Base-by-base conservation (phyloP, 2,797 vertebrate species). In the Pyrrhura leucotis region DNA sequence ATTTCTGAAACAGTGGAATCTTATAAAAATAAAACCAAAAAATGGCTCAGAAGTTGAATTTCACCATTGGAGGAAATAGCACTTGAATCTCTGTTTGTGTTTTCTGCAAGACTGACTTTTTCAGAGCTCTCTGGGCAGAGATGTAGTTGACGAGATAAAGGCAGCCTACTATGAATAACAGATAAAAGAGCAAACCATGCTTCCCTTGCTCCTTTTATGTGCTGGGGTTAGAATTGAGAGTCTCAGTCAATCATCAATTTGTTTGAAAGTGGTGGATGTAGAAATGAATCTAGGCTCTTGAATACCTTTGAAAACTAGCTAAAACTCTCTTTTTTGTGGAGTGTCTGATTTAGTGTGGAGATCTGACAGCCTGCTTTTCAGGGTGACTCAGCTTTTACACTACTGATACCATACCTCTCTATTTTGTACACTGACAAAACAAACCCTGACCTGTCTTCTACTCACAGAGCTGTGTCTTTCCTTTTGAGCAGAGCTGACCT, bases 1-100 rank as follows among this genome's bases (percentile, higher is more conserved):
- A 86, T 88, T 96, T 97, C 86, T 94, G 94, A 92, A 95, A 88
- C 28, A 59, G 42, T 39, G 28, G 50, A 92, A 92, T 86, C 39
- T 37, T 88, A 65, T 72, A 63, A 95, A 95, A 92, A 91, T 61
- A 95, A 79, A 58, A 31, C 2, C 2, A 44, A 44, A 72, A 71
- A 54, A 53, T 56, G 53, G 9, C 19, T 12, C 31, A 82, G 26
- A 66, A 72, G 50, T 53, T 89, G 73, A 86, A 82, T 94, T 89
- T 94, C 80, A 37, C 31, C 59, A 63, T 62, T 86, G 45, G 86
- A 65, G 42, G 31, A 89, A 89, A 56, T 48, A 81, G 59, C 23
- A 86, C 33, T 87, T 56, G 72, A 81, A 80, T 48, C 7, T 81
- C 53, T 94, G 59, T 79, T 66, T 39, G 4, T 68, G 23, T 90